Evolutionary conservation across 2,888 invertebrate genomes (phyloP), one percentile per base, ranked within the genome.

Genomic region (Ichneumoninae sp.): DNA sequence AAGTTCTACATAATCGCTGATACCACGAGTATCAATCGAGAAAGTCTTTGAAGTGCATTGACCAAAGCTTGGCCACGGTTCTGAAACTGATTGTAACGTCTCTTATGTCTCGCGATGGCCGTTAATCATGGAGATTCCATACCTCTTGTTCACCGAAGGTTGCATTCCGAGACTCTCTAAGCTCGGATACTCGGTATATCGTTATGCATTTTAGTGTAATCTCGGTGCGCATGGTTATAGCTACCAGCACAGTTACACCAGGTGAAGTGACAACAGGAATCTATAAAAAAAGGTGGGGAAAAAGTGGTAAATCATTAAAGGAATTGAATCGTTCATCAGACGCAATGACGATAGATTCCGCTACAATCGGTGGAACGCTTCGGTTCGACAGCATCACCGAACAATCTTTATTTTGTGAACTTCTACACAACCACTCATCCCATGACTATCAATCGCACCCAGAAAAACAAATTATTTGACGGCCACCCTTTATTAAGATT

Each of bases 111-210:
- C 65, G 52, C 57, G 70, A 84, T 84, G 36, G 74, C 81, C 62
- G 84, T 78, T 81, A 84, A 78, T 78, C 72, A 70, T 30, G 62
- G 30, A 65, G 81, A 33, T 54, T 44, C 33, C 47, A 7, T 65
- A 30, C 22, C 50, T 65, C 50, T 22, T 13, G 52, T 16, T 19
- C 10, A 8, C 10, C 26, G 22, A 57, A 26, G 1, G 10, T 57
- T 40, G 1, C 40, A 8, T 40, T 40, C 40, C 57, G 57, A 57
- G 22, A 10, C 57, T 26, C 60, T 13, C 60, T 2, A 4, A 60
- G 13, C 60, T 60, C 52, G 2, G 26, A 26, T 26, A 13, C 30
- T 13, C 13, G 26, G 13, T 13, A 2, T 30, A 33, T 62, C 10
- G 33, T 62, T n/a, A n/a, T 30, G 60, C 26, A 33, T 62, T 44